Conservation (phyloP, 2,113 vertebrate species). For the Grammomys surdaster region DNA sequence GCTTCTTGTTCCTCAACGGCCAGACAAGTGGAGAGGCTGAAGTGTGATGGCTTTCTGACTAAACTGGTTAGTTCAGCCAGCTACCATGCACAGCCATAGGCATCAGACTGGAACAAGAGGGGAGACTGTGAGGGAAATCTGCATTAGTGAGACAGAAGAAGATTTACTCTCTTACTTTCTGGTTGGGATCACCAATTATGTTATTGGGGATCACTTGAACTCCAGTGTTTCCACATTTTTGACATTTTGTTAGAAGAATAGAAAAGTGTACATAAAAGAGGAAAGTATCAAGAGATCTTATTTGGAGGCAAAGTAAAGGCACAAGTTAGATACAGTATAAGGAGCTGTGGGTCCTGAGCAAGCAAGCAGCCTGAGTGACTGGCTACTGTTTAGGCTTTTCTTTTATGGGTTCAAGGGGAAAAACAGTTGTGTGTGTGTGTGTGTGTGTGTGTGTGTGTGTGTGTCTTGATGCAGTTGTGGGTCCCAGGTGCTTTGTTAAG, state of each 20-base stretch:
- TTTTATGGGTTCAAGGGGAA: neutral
- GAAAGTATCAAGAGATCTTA: neutral
- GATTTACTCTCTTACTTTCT: neutral
- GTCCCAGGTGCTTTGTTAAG: neutral
- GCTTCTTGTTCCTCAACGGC: neutral
- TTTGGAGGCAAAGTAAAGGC: neutral
- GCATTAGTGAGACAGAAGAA: neutral
- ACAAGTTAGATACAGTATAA: neutral
- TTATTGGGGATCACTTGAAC: neutral
- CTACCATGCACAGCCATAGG: neutral
- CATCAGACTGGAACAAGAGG: neutral
- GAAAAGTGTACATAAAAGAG: neutral
- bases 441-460: neutral
- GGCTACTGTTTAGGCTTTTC: neutral
- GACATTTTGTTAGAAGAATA: neutral
- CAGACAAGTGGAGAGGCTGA: neutral
- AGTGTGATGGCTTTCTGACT: neutral
- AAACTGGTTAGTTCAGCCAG: neutral
- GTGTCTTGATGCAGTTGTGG: neutral
- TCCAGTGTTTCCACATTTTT: neutral
- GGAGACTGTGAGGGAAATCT: neutral
- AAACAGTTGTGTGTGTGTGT: neutral
- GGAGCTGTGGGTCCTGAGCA: neutral
- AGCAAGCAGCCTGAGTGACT: neutral
- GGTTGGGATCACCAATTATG: neutral